Percentiles rank a stretch among this genome's conserved stretches.
Conservation (phyloP, 2,113 vertebrate species). For the Erythrocercus mccallii region DNA sequence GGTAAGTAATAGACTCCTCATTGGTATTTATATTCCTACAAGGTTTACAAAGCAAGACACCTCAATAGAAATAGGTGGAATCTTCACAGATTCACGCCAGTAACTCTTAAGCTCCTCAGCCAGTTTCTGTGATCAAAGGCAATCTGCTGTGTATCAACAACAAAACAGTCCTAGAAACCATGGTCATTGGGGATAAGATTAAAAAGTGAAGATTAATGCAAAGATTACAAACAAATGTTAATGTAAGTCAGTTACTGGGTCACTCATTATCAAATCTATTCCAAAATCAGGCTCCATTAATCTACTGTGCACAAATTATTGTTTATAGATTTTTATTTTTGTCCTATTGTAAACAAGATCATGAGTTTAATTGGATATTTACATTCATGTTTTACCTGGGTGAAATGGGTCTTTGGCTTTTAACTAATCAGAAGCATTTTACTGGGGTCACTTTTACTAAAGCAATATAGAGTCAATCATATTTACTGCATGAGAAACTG, state of each 20-base stretch:
- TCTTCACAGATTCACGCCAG: neutral
- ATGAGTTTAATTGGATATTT: neutral
- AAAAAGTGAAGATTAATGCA: neutral
- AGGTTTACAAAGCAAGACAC: neutral
- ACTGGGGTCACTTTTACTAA: neutral
- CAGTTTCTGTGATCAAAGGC: neutral
- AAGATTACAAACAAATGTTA: neutral
- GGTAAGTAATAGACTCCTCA: neutral
- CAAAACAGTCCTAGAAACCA: neutral
- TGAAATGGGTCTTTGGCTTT: neutral
- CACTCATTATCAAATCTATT: neutral
- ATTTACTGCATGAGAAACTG: neutral
- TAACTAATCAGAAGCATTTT: neutral
- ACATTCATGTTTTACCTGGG: neutral
- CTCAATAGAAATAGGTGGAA: neutral
- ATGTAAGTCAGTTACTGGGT: neutral
- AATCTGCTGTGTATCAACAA: neutral
- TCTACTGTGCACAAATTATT: neutral
- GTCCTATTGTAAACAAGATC: neutral
- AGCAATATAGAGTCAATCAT: neutral
- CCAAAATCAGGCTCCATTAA: neutral
- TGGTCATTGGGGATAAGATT: neutral
- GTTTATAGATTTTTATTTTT: neutral
- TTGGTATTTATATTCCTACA: neutral
- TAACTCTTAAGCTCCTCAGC: neutral